phyloP scores from a whole-genome alignment of 2,888 invertebrate genomes.

The Melieria omissa region DNA sequence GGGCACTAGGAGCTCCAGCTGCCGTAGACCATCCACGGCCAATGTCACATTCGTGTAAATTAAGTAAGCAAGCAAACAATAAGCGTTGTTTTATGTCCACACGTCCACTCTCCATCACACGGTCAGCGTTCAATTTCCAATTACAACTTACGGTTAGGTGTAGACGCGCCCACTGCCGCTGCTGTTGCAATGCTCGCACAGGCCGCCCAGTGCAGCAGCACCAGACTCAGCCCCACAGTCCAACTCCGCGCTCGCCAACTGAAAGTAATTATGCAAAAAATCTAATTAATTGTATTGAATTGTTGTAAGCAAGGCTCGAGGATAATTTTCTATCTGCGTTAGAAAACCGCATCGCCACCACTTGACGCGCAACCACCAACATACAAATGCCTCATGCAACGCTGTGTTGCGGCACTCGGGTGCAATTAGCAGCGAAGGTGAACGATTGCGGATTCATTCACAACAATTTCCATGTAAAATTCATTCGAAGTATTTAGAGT shows the following conservation, averaged over 20 bases:
- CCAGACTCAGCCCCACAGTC: too few species aligned
- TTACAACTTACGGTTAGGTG: conserved; percentile 45
- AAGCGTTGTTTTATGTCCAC: background rate
- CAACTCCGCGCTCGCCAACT: conserved; percentile 19
- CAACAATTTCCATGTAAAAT: too few species aligned
- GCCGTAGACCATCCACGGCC: background rate
- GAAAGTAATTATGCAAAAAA: conserved; percentile 26
- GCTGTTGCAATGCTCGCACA: conserved; percentile 11
- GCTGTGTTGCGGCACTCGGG: too few species aligned
- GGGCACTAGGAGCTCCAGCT: background rate
- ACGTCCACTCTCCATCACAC: background rate
- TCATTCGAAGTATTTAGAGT: too few species aligned
- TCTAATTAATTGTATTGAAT: background rate
- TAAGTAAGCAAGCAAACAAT: background rate
- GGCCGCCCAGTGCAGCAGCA: too few species aligned
- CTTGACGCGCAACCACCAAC: too few species aligned
- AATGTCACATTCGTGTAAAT: background rate
- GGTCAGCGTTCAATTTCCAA: background rate
- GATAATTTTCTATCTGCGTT: too few species aligned
- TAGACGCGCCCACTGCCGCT: conserved; percentile 39
- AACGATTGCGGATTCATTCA: too few species aligned
- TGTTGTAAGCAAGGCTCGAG: background rate
- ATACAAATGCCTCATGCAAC: too few species aligned
- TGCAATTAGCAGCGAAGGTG: too few species aligned
- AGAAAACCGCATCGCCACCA: too few species aligned